These are phyloP conservation scores for Morpho achilles DNA, from an alignment of 2,888 invertebrate species.

Conservation along the genomic window DNA sequence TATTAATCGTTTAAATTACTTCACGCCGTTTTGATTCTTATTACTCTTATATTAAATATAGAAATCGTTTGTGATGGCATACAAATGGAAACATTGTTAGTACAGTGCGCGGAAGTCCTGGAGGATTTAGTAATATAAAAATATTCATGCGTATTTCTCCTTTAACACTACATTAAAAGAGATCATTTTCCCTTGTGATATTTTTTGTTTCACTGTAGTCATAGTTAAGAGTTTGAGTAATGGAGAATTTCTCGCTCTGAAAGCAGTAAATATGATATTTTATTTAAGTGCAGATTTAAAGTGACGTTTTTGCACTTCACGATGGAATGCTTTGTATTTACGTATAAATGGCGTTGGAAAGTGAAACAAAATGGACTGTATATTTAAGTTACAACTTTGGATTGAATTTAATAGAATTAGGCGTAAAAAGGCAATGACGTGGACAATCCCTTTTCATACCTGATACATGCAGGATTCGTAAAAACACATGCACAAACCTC, in stretches of 20 bases:
- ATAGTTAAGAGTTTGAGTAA: constrained; percentile 14
- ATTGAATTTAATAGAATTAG: no score
- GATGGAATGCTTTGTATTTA: constrained; percentile 1
- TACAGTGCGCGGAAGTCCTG: background rate
- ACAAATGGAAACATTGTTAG: background rate
- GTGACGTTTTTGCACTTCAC: constrained; percentile 16
- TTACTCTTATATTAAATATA: background rate
- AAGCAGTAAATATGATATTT: constrained; percentile 19
- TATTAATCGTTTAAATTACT: constrained; percentile 2
- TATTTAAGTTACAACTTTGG: no score
- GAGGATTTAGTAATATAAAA: background rate
- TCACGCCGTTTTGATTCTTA: constrained; percentile 5
- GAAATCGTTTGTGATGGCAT: background rate
- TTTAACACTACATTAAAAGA: background rate
- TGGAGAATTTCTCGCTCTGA: constrained; percentile 19
- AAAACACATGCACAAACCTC: no score
- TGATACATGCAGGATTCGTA: no score
- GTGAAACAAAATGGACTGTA: background rate
- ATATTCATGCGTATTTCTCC: constrained; percentile 3
- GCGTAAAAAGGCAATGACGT: no score
- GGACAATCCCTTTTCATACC: no score
- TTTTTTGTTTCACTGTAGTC: constrained; percentile 1
- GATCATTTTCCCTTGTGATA: background rate
- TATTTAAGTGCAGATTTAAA: constrained; percentile 9
- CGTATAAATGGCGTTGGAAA: constrained; percentile 1